A percentile compares a stretch with the other conserved stretches of the same genome.
These are phyloP conservation scores for Etheostoma perlongum DNA, from an alignment of 2,797 vertebrate genomes.

Conservation along the genomic window DNA sequence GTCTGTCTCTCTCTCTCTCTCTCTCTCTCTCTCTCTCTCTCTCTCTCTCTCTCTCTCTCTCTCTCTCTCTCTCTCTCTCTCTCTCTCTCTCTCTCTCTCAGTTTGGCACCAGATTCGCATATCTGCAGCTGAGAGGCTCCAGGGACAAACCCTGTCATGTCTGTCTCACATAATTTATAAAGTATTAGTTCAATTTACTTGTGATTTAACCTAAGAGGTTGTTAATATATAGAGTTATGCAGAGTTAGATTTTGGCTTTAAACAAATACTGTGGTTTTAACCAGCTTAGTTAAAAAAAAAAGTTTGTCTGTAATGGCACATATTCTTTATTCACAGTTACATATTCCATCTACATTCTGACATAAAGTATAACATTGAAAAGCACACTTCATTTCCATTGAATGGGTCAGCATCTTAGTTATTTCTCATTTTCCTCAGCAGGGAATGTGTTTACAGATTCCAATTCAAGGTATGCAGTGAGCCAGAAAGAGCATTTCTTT, in stretches of 20 bases:
- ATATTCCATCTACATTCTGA: slow-evolving; percentile 23
- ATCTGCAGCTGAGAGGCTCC: slow-evolving; percentile 14
- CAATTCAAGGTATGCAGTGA: slow-evolving; percentile 28
- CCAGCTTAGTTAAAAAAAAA: not conserved
- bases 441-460: slow-evolving; percentile 30
- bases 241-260: not conserved
- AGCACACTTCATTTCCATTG: slow-evolving; percentile 15
- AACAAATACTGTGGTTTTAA: slow-evolving; percentile 9
- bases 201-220: not conserved
- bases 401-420: slow-evolving; percentile 4
- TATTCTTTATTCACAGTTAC: no score
- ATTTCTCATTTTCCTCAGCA: slow-evolving; percentile 18
- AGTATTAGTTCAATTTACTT: not conserved
- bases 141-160: slow-evolving; percentile 3
- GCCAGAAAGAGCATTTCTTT: slow-evolving; percentile 22
- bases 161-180: not conserved
- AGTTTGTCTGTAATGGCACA: not conserved
- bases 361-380: not conserved
- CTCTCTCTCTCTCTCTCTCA: not conserved
- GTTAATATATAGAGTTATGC: not conserved
- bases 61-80: slow-evolving; percentile 2
- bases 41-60: no score
- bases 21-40: no score
- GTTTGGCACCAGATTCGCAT: slow-evolving; percentile 2
- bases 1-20: not conserved